Conservation (phyloP, 2,113 vertebrate species). For the Scatophagus argus region DNA sequence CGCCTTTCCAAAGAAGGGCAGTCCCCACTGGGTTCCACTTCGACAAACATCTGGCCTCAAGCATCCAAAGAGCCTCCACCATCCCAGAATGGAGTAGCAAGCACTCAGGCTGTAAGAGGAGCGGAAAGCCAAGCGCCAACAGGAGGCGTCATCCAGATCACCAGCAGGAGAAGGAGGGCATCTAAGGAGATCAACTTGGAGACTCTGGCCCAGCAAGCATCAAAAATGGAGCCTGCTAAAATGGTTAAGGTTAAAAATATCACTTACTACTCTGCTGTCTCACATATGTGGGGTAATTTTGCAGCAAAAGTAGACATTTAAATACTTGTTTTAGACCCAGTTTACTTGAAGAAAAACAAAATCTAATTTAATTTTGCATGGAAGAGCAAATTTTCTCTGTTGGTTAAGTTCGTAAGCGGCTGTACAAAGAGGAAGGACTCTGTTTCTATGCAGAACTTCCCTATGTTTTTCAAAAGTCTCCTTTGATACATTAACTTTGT, state of each 20-base stretch:
- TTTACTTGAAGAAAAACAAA: neutral
- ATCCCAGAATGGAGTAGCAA: constrained; percentile 73
- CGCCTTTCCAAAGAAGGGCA: constrained; percentile 95
- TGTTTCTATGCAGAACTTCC: constrained; percentile 74
- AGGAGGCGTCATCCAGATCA: constrained; percentile 93
- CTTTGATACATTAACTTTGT: constrained; percentile 34
- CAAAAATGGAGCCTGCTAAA: constrained; percentile 89
- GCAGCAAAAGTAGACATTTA: neutral
- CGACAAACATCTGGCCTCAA: constrained; percentile 65
- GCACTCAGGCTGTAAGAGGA: constrained; percentile 13
- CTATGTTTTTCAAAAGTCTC: constrained; percentile 54
- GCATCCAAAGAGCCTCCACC: constrained; percentile 64
- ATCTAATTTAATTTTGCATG: constrained; percentile 12
- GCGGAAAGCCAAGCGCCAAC: constrained; percentile 81
- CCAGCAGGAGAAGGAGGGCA: constrained; percentile 86
- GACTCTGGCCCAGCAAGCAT: constrained; percentile 95
- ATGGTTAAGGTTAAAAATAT: constrained; percentile 65
- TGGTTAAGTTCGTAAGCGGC: constrained; percentile 21
- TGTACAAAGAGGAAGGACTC: constrained; percentile 72
- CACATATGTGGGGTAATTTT: neutral
- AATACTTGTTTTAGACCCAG: neutral
- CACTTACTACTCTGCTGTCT: neutral
- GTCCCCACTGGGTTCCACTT: constrained; percentile 76
- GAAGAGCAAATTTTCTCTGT: constrained; percentile 18
- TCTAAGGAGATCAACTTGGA: constrained; percentile 97